Percentiles rank a stretch among this genome's conserved stretches.
Conservation (phyloP, 2,888 invertebrate species). For the Laothoe populi region DNA sequence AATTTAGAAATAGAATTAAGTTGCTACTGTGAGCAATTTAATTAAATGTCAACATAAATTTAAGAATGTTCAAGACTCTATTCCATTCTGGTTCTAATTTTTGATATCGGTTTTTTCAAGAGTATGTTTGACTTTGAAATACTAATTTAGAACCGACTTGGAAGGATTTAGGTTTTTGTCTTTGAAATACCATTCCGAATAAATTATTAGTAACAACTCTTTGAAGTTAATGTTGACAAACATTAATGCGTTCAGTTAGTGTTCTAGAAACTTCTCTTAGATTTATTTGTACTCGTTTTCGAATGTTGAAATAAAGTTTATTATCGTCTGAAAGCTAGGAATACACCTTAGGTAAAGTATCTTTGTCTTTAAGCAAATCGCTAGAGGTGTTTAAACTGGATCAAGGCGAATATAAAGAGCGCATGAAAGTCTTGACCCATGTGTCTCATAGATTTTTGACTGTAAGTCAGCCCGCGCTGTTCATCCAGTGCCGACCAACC, state of each 20-base stretch:
- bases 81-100: not conserved
- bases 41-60: not conserved
- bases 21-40: not conserved
- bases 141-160: not conserved
- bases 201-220: not conserved
- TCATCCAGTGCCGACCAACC: conserved; percentile 34
- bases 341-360: conserved; percentile 10
- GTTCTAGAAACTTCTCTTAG: not conserved
- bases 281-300: conserved; percentile 18
- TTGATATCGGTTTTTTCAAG: not conserved
- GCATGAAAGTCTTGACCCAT: conserved; percentile 25
- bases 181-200: not conserved
- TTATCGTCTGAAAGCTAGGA: not conserved
- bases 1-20: not conserved
- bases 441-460: conserved; percentile 23
- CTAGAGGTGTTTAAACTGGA: not conserved
- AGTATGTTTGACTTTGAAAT: not conserved
- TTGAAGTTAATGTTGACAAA: conserved; percentile 13
- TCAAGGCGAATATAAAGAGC: conserved; percentile 25
- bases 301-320: conserved; percentile 4
- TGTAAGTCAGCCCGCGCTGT: not conserved
- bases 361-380: conserved; percentile 14
- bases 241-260: not conserved
- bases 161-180: not conserved
- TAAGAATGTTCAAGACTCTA: not conserved